Evolutionary conservation across 2,113 vertebrate species (phyloP), one percentile per base, ranked within the genome.

Genomic region (Otis tarda): DNA sequence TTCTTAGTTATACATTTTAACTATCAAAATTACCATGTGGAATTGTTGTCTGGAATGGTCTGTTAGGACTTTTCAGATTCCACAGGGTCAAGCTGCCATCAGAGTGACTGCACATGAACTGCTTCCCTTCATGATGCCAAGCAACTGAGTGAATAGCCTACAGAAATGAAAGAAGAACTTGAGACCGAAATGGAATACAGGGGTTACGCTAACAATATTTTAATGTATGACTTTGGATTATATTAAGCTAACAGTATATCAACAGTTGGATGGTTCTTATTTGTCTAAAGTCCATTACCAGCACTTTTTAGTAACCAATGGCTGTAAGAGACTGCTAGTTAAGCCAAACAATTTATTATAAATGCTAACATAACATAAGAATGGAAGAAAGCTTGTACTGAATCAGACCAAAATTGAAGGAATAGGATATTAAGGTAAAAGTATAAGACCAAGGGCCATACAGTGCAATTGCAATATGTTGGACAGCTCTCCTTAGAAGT

Each of bases 101-200:
- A 45, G 99, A 99, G 97, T 99, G 99, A 96, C 99, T 99, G 97
- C 99, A 99, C 99, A 99, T 99, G 97, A 99, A 99, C 95, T 99
- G 99, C 77, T 98, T 99, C 65, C 99, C 99, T 93, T 99, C 99
- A 69, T 99, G 99, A 96, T 99, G 99, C 99, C 99, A 99, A 96
- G 99, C 98, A 92, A 99, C 98, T 68, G 99, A 99, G 97, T 99
- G 99, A 97, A 99, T 99, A 82, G 99, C 99, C 99, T 99, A 90
- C 55, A 95, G 86, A 94, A 96, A 95, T 18, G 39, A 93, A 55
- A 80, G 55, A 89, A 87, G 4, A 96, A 50, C 19, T 85, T 89
- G 39, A 95, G 60, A 81, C 41, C 27, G 43, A 56, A 76, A 74
- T 3, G 5, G 30, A 87, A 65, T 22, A 83, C 17, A n/a, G 11